Evolutionary conservation across 2,797 vertebrate species (phyloP), one percentile per base, ranked within the genome.

Genomic region (Luscinia megarhynchos): DNA sequence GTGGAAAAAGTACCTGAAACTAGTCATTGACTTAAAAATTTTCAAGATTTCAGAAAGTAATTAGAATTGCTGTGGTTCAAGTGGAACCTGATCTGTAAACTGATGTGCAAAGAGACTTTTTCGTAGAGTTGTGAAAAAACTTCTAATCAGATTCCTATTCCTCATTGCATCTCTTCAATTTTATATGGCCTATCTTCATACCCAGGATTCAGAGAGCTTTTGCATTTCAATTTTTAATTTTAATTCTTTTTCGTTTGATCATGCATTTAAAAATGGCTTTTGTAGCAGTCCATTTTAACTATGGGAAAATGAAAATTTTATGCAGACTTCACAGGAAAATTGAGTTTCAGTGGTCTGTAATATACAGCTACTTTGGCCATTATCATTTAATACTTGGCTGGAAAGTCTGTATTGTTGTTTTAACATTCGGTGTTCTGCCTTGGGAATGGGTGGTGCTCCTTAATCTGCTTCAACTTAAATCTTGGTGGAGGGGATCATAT

Each of bases 391-490:
- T 86, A 46, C 90, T 94, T 95, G 54, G 41, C 84, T 81, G 69
- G 61, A 73, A 48, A 89, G 34, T 88, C 89, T 64, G 57, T 59
- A 83, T 75, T 96, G 76, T 97, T 96, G 48, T 96, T 97, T 96
- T 96, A 97, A 93, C 91, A 95, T 96, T 98, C 93, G 86, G 62
- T 91, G 73, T 92, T 90, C 85, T 66, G 82, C 93, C 96, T 95
- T 93, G 97, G 97, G 97, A 97, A 84, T 96, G 97, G 97, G 97
- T 92, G 89, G 96, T 94, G 87, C 90, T 18, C 91, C 76, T 88
- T 88, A 95, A 90, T 94, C 93, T 91, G 87, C 86, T 96, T 94
- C 91, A 85, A 36, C 80, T 96, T 97, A 80, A 89, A 72, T 89
- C 96, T 94, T 96, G 40, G 75, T 95, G 87, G 93, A 96, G 89